Base-by-base conservation (phyloP, 2,113 vertebrate genomes). In the Nematolebias whitei region DNA sequence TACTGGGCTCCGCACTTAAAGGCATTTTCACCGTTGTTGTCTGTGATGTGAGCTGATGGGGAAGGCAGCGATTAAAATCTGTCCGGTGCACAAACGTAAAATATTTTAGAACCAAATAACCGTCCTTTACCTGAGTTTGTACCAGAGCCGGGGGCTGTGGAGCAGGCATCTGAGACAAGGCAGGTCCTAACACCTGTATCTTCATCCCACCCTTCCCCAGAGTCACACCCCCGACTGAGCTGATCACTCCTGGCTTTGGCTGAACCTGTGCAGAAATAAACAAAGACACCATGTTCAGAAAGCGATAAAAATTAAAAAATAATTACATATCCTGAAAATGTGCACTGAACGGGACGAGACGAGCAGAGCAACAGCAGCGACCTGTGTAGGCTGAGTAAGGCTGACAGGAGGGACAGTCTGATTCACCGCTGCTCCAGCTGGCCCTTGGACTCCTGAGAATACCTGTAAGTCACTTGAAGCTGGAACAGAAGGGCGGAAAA, bases 1-100 rank as follows among this genome's bases (percentile, higher is more conserved):
- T 98, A 89, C 95, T 96, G 64, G 95, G 95, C 83, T 98, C 95
- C 44, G 95, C 90, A 1, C 81, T 43, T 4, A 95, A 94, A 58
- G 94, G 78, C 73, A 94, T 95, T 87, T 95, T 95, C 87, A 95
- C 78, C 40, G 91, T 68, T 63, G 92, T 78, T 10, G 91, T 76
- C 87, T 96, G 88, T 54, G 50, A 74, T 1, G 67, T 57, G 20
- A 80, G 68, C 11, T 57, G 67, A 71, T 12, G 53, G 12, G 71
- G 62, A 43, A 52, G n/a, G 7, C 11, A 57, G n/a, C 0, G 1
- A 23, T 72, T 66, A 68, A 52, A 55, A 51, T 3, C 32, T 32
- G 58, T 6, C 16, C 49, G 14, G 43, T 38, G 15, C 16, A 51
- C 26, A n/a, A 52, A 59, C 1, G 10, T 20, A n/a, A 50, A 4